phyloP scores from a whole-genome alignment of 2,797 vertebrate genomes.

The Austrolebias charrua region DNA sequence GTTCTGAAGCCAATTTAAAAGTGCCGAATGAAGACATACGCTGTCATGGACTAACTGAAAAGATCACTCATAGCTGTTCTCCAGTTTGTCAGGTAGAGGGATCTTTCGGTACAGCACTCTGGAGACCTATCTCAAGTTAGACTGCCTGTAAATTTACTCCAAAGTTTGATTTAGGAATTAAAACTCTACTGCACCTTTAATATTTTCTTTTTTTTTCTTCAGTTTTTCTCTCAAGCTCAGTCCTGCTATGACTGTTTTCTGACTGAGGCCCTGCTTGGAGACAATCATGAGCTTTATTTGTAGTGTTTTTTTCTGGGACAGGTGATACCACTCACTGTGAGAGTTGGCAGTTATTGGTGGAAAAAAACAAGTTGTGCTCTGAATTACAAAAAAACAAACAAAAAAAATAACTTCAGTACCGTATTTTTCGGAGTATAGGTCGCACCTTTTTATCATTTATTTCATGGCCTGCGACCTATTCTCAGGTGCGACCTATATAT shows the following conservation, averaged over 20 bases:
- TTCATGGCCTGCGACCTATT: no score
- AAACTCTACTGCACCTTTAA: conserved; percentile 43
- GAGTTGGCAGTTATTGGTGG: conserved; percentile 37
- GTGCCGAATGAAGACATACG: conserved; percentile 70
- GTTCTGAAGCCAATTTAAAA: conserved; percentile 72
- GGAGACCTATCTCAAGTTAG: conserved; percentile 39
- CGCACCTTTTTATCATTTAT: no score
- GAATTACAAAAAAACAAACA: conserved; percentile 36
- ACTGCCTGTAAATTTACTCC: conserved; percentile 35
- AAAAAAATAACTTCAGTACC: no score
- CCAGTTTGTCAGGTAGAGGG: conserved; percentile 58
- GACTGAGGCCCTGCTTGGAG: conserved; percentile 36
- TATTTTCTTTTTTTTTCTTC: not conserved
- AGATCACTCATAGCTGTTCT: conserved; percentile 55
- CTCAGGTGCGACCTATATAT: no score
- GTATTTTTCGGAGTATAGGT: no score
- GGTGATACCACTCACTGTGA: conserved; percentile 36
- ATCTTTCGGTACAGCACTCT: conserved; percentile 46
- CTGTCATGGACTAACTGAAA: conserved; percentile 70
- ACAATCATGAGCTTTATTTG: conserved; percentile 34
- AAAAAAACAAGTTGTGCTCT: conserved; percentile 27
- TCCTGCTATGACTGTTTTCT: conserved; percentile 48
- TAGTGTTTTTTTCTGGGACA: conserved; percentile 33
- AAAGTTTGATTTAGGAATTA: conserved; percentile 44
- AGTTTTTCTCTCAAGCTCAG: conserved; percentile 37